Evolutionary conservation across 30 jellyfish, hydroid and myxozoan species (phyloP), one percentile per base, ranked within the genome.

Genomic region (Aurelia coerulea): DNA sequence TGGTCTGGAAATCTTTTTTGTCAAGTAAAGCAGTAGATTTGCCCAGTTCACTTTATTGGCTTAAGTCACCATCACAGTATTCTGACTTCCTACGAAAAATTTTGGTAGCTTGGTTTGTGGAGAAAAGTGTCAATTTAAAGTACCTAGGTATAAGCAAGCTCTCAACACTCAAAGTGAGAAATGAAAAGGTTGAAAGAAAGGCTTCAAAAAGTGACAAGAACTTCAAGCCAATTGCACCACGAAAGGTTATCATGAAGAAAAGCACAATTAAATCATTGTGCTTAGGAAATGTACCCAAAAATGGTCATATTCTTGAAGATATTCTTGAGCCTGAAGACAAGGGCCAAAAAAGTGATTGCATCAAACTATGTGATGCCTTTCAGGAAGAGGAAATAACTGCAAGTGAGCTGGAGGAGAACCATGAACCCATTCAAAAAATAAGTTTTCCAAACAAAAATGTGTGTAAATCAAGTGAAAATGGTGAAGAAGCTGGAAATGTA

Each of bases 71-170:
- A 12, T 60, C 69, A 60, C 7, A 60, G 32, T 60, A 60, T 60
- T 60, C 69, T 60, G 69, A 60, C 69, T 60, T 60, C 10, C 69
- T 60, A 3, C 69, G 29, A 5, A 60, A 60, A 60, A 60, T 32
- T 60, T 60, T 60, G 69, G 69, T 60, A 60, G 69, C 32, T 60
- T 60, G 69, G 69, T 60, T 60, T 60, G 69, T 60, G 69, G 69
- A 60, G 69, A 60, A 60, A 10, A 60, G 29, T 3, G 69, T 60
- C 34, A 32, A 60, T 60, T 60, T 60, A 60, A 60, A 9, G 69
- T 60, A 60, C 69, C 34, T 60, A 60, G 69, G 69, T 9, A 60
- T 60, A 60, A 60, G 69, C 69, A 60, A 60, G 69, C 33, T 60
- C 69, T 60, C 69, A 3, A 12, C 32, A 9, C 32, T 60, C 32